Evolutionary conservation across 2,113 vertebrate species (phyloP).

Genomic region (Pleuronectes platessa): DNA sequence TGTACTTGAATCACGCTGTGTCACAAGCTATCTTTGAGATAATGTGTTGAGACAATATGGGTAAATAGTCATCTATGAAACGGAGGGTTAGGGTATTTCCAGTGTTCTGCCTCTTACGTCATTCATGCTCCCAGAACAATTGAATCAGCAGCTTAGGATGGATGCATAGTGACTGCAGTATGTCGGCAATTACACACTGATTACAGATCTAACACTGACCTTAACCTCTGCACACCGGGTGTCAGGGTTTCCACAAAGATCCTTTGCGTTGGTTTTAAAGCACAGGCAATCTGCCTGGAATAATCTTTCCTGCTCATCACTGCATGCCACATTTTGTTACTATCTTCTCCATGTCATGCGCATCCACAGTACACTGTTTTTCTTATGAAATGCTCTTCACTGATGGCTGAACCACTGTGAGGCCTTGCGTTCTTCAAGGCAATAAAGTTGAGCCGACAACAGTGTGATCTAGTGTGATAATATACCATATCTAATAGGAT

Average conservation of each 20-base stretch:
- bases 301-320: background rate
- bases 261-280: slow-evolving; percentile 4
- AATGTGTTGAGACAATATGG: background rate
- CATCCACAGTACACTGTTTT: slow-evolving; percentile 13
- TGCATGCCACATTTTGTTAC: slow-evolving; percentile 9
- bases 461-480: slow-evolving; percentile 24
- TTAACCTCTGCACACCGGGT: background rate
- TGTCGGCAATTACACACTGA: background rate
- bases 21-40: background rate
- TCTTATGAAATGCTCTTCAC: slow-evolving; percentile 3
- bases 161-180: background rate
- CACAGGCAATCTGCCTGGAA: background rate
- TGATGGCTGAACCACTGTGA: background rate
- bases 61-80: background rate
- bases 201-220: background rate
- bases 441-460: slow-evolving; percentile 11
- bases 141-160: background rate
- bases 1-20: background rate
- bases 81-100: background rate
- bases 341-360: slow-evolving; percentile 17
- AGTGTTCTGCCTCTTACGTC: background rate
- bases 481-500: slow-evolving; percentile 3
- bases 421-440: slow-evolving; percentile 15
- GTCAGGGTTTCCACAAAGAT: background rate
- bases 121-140: background rate